These are phyloP conservation scores for Apodemia mormo DNA, from an alignment of 2,888 invertebrate genomes.

Conservation along the genomic window DNA sequence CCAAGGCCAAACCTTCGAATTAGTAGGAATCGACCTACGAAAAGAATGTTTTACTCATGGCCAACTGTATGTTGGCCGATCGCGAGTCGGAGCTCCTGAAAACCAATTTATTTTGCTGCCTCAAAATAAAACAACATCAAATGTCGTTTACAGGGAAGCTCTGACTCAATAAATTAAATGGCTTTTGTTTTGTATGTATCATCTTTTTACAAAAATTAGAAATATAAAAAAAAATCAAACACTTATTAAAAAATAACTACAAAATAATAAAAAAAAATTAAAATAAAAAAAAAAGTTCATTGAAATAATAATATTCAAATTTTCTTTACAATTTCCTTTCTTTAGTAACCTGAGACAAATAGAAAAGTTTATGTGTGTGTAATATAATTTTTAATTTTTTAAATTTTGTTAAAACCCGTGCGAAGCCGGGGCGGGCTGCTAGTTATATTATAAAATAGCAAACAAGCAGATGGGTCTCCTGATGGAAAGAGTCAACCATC, in stretches of 20 bases:
- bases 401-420: neutral
- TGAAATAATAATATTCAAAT: slow-evolving; percentile 8
- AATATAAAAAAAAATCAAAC: neutral
- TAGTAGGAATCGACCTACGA: too few relatives aligned
- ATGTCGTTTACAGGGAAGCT: slow-evolving; percentile 33
- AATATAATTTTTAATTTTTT: slow-evolving; percentile 4
- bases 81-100: too few relatives aligned
- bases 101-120: too few relatives aligned
- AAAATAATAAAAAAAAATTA: neutral
- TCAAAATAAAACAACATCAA: slow-evolving; percentile 23
- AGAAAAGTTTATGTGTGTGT: too few relatives aligned
- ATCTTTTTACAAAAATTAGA: neutral
- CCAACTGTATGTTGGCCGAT: neutral
- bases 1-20: neutral
- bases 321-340: neutral
- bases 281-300: neutral
- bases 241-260: neutral
- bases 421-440: too few relatives aligned
- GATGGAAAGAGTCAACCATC: too few relatives aligned
- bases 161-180: slow-evolving; percentile 15
- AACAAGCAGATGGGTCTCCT: too few relatives aligned
- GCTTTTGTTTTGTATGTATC: neutral
- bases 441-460: too few relatives aligned
- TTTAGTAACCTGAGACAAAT: neutral
- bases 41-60: neutral